Base-by-base conservation (phyloP, 1,140 invertebrate genomes). In the Polyergus mexicanus region DNA sequence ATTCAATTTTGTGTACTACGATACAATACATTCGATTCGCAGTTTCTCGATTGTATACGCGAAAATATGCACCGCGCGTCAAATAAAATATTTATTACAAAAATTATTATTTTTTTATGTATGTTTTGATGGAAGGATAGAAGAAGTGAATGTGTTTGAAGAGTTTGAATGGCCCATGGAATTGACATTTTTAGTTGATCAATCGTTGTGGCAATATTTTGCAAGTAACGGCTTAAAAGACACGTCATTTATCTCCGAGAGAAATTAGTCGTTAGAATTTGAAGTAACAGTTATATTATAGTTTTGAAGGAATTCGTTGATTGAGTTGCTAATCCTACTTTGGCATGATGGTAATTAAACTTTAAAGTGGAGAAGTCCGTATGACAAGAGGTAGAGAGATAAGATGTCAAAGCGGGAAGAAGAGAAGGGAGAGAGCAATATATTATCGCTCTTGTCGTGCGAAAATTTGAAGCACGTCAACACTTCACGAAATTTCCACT, bases 281-380 rank as follows among this genome's bases (percentile, higher is more conserved):
- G 10, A 16, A 56, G 1, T 80, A n/a, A 41, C 10, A 87, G 47
- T 78, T 28, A 35, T 7, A 22, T 63, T 63, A 13, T 51, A 68
- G 22, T 63, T 77, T 75, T 32, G 35, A 32, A 22, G 0, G 22
- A 28, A 84, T 32, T 10, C 11, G n/a, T 88, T 44, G 19, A 63
- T 80, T 74, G 28, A 60, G 25, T 41, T 38, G 38, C 28, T 60
- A 71, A 88, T 69, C 16, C 11, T 44, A 8, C 3, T 13, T 2
- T 13, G n/a, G 11, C 56, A 19, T n/a, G 69, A 74, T 51, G 41
- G 35, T 71, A 85, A 89, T 89, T 74, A 75, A 81, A 88, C 75
- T 74, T 51, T n/a, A 41, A 72, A 41, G 11, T 11, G 2, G 8
- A 1, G 1, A 25, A 19, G 8, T 19, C 10, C 16, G 25, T 8